A percentile compares a stretch with the other conserved stretches of the same genome.
These are phyloP conservation scores for Mixornis gularis DNA, from an alignment of 2,113 vertebrate genomes.

Conservation along the genomic window DNA sequence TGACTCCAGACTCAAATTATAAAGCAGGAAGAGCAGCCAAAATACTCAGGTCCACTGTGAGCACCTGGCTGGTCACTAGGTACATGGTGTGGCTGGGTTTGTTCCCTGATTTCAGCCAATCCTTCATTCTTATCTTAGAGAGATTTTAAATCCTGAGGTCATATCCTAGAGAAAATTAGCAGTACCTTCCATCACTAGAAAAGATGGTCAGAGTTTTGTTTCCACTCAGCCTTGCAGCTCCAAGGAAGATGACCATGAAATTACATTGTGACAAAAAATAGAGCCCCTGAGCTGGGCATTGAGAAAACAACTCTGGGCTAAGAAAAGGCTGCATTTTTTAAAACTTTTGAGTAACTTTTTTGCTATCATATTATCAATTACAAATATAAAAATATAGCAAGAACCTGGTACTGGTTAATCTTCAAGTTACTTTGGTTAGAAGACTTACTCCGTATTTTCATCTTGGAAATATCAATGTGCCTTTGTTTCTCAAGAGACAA, in stretches of 20 bases:
- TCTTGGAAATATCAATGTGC: not conserved
- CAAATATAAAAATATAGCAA: not conserved
- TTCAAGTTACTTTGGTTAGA: not conserved
- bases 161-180: not conserved
- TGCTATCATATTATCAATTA: not conserved
- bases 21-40: not conserved
- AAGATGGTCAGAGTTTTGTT: not conserved
- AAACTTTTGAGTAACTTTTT: not conserved
- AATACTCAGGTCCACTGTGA: not conserved
- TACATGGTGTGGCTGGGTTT: not conserved
- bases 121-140: not conserved
- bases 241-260: not conserved
- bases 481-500: not conserved
- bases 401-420: not conserved
- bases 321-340: not conserved
- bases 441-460: not conserved
- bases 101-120: not conserved
- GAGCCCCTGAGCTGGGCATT: not conserved
- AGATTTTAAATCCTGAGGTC: not conserved
- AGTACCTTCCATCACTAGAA: not conserved
- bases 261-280: accelerated
- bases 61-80: not conserved
- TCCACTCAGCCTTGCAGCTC: not conserved
- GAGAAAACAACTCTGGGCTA: not conserved
- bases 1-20: not conserved